phyloP scores from a whole-genome alignment of 2,888 invertebrate species.

The Scaptomyza flava region DNA sequence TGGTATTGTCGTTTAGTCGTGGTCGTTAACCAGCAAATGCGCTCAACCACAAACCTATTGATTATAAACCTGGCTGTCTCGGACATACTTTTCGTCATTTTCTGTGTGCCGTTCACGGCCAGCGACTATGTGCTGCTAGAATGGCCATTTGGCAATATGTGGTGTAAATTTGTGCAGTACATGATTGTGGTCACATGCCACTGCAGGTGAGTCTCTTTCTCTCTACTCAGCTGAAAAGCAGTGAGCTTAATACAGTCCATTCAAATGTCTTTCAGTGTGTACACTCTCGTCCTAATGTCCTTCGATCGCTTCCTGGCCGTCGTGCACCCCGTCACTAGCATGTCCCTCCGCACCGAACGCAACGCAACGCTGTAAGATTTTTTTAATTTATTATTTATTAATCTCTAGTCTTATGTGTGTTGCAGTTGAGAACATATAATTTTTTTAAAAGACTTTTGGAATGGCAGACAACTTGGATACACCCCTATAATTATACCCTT shows the following conservation, averaged over 20 bases:
- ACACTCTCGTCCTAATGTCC: constrained; percentile 97
- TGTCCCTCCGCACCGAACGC: constrained; percentile 92
- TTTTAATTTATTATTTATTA: too few relatives aligned
- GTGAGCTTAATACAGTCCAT: background rate
- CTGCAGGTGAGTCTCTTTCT: constrained; percentile 84
- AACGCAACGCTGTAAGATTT: constrained; percentile 89
- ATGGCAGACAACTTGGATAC: too few relatives aligned
- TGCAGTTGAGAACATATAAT: too few relatives aligned
- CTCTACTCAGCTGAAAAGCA: background rate
- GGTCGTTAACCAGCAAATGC: constrained; percentile 94
- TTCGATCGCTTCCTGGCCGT: constrained; percentile 96
- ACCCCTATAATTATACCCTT: too few relatives aligned
- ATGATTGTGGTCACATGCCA: constrained; percentile 96
- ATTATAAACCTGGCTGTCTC: constrained; percentile 96
- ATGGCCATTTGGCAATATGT: constrained; percentile 96
- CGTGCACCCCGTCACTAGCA: constrained; percentile 95
- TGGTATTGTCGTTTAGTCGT: constrained; percentile 86
- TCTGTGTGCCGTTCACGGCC: constrained; percentile 97
- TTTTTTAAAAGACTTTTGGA: too few relatives aligned
- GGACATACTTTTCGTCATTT: constrained; percentile 95
- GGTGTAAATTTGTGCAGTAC: constrained; percentile 95
- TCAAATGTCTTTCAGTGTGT: constrained; percentile 87
- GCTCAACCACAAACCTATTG: constrained; percentile 95
- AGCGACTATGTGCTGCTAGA: constrained; percentile 93
- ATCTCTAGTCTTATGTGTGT: too few relatives aligned